A percentile compares a stretch with the other conserved stretches of the same genome.
These are phyloP conservation scores for Melitaea athalia DNA, from an alignment of 2,888 invertebrate species.

Conservation along the genomic window DNA sequence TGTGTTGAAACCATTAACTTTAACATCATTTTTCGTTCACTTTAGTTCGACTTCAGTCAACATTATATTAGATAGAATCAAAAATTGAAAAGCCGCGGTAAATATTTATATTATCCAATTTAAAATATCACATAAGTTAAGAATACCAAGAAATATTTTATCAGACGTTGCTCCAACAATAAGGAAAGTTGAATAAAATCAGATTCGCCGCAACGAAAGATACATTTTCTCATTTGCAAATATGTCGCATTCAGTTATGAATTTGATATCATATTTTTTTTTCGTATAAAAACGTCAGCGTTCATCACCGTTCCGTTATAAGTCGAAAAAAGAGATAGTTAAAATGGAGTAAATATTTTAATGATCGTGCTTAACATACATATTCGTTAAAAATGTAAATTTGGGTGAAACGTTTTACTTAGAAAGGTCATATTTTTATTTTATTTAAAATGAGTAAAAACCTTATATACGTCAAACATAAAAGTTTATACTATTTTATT, in stretches of 20 bases:
- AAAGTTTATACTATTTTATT: too few relatives aligned
- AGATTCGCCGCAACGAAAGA: constrained; percentile 27
- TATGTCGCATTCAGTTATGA: constrained; percentile 33
- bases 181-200: constrained; percentile 27
- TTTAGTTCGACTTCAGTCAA: too few relatives aligned
- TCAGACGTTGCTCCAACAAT: constrained; percentile 17
- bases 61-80: too few relatives aligned
- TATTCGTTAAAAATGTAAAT: background rate
- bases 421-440: background rate
- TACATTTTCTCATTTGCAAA: constrained; percentile 37
- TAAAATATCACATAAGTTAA: background rate
- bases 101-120: background rate
- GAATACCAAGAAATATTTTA: constrained; percentile 11
- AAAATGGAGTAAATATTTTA: background rate
- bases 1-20: too few relatives aligned
- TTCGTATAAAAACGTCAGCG: constrained; percentile 12
- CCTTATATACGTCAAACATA: too few relatives aligned
- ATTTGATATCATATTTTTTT: constrained; percentile 29
- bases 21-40: too few relatives aligned
- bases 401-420: background rate
- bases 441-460: too few relatives aligned
- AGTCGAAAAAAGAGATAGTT: background rate
- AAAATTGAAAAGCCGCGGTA: too few relatives aligned
- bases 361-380: background rate
- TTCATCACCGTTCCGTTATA: background rate